A percentile compares a stretch with the other conserved stretches of the same genome.
Conservation (phyloP, 2,888 invertebrate species). For the Tetranychus piercei region DNA sequence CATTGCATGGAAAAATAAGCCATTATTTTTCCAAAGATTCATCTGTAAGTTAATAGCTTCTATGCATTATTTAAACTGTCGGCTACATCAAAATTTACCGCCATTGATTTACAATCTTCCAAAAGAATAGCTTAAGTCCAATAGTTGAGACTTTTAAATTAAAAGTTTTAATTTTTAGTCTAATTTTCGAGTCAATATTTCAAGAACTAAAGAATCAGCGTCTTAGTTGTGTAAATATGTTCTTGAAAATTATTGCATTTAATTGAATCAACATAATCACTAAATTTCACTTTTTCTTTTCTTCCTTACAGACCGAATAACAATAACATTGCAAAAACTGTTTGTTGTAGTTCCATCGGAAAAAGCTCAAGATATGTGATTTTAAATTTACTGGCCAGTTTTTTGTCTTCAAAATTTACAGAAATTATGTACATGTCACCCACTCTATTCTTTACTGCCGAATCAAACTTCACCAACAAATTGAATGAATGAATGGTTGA, state of each 20-base stretch:
- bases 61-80: too few species aligned
- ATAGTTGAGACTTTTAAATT: too few species aligned
- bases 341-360: slow-evolving; percentile 54
- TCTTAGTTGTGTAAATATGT: too few species aligned
- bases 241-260: too few species aligned
- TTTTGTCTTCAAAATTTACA: not conserved
- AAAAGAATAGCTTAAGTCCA: too few species aligned
- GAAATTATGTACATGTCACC: not conserved
- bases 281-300: slow-evolving; percentile 14
- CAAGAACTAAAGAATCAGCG: not conserved
- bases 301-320: slow-evolving; percentile 39
- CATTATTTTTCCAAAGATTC: slow-evolving; percentile 43
- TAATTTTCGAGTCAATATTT: not conserved
- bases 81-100: too few species aligned
- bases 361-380: slow-evolving; percentile 36
- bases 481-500: not conserved
- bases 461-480: not conserved
- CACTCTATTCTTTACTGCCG: not conserved
- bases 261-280: too few species aligned
- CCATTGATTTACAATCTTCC: too few species aligned
- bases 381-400: not conserved
- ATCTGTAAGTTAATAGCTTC: slow-evolving; percentile 39
- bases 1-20: slow-evolving; percentile 58
- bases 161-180: not conserved
- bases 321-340: slow-evolving; percentile 48